A percentile compares a stretch with the other conserved stretches of the same genome.
Evolutionary conservation across 2,113 vertebrate genomes (phyloP).

Genomic region (Meles meles): DNA sequence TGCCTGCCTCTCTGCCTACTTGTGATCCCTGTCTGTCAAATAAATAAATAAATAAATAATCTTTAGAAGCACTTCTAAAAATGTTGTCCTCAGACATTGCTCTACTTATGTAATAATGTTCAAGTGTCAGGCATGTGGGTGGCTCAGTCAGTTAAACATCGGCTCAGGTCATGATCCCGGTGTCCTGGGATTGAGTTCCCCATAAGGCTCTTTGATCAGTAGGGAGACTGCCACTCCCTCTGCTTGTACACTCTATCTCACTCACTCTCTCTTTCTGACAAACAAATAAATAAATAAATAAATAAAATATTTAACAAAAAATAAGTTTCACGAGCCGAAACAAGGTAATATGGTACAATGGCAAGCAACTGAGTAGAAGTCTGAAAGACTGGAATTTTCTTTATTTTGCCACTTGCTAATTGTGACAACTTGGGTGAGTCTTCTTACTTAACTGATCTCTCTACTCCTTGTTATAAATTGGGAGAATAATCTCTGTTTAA

Average conservation of each 20-base stretch:
- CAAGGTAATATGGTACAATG: rapidly evolving
- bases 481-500: background rate
- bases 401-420: background rate
- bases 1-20: too few relatives aligned
- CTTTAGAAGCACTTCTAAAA: background rate
- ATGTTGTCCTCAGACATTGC: background rate
- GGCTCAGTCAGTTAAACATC: too few relatives aligned
- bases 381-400: background rate
- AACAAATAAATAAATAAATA: too few relatives aligned
- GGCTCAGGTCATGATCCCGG: too few relatives aligned
- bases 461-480: background rate
- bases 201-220: too few relatives aligned
- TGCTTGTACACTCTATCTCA: too few relatives aligned
- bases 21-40: too few relatives aligned
- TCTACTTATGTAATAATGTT: background rate
- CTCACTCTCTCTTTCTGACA: too few relatives aligned
- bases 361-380: background rate
- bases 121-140: background rate
- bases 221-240: too few relatives aligned
- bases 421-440: background rate
- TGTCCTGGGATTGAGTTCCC: too few relatives aligned
- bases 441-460: background rate
- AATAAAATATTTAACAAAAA: too few relatives aligned
- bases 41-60: too few relatives aligned
- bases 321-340: background rate